Conservation (phyloP, 1,140 invertebrate genomes). For the Anoplophora glabripennis region DNA sequence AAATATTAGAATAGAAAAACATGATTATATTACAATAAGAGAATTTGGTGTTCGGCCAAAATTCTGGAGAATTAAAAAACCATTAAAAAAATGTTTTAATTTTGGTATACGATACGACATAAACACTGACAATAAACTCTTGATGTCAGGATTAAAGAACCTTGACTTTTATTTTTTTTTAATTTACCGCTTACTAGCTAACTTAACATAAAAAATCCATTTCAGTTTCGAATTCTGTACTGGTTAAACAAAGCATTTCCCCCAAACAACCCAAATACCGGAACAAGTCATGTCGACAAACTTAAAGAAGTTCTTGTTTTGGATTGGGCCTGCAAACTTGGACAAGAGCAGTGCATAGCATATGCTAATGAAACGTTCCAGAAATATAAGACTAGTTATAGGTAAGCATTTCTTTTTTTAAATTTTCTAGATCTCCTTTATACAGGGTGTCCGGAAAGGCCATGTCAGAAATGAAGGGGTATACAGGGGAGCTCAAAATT, state of each 20-base stretch:
- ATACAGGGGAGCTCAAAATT: too few relatives aligned
- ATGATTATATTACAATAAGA: too few relatives aligned
- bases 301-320: slow-evolving; percentile 48
- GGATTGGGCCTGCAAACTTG: slow-evolving; percentile 53
- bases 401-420: slow-evolving; percentile 3
- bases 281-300: slow-evolving; percentile 39
- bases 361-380: slow-evolving; percentile 42
- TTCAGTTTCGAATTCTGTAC: slow-evolving; percentile 6
- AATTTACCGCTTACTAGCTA: background rate
- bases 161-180: background rate
- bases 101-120: too few relatives aligned
- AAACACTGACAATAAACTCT: too few relatives aligned
- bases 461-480: too few relatives aligned
- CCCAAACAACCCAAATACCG: slow-evolving; percentile 7
- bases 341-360: slow-evolving; percentile 49
- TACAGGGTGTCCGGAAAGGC: too few relatives aligned
- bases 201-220: background rate
- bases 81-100: background rate
- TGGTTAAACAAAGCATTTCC: slow-evolving; percentile 26
- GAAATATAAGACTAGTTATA: background rate
- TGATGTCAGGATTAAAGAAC: too few relatives aligned
- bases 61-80: background rate
- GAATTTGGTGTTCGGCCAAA: too few relatives aligned
- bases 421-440: too few relatives aligned
- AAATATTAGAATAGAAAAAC: too few relatives aligned